These are phyloP conservation scores for Calliphora vomitoria DNA, from an alignment of 2,888 invertebrate genomes.

Conservation along the genomic window DNA sequence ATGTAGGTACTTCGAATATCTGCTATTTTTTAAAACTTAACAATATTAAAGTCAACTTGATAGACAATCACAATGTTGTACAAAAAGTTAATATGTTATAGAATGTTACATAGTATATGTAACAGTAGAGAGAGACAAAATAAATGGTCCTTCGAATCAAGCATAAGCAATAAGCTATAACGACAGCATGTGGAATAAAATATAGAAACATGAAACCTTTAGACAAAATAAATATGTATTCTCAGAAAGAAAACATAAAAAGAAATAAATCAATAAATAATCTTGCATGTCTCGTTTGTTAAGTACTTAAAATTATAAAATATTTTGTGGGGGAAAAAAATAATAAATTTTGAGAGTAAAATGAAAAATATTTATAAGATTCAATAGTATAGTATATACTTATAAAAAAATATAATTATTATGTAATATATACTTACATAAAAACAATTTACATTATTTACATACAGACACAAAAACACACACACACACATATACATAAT, in stretches of 20 bases:
- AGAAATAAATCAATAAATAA: constrained; percentile 18
- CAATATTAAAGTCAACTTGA: too few relatives aligned
- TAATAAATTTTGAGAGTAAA: neutral
- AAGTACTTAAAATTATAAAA: neutral
- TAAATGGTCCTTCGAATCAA: too few relatives aligned
- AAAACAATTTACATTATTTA: constrained; percentile 69
- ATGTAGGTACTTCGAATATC: too few relatives aligned
- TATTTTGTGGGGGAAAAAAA: constrained; percentile 20
- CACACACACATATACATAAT: neutral
- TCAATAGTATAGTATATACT: constrained; percentile 21
- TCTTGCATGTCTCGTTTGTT: constrained; percentile 50
- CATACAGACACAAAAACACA: constrained; percentile 23
- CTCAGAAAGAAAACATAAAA: neutral
- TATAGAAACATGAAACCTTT: constrained; percentile 47
- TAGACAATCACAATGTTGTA: too few relatives aligned
- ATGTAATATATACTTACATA: constrained; percentile 52
- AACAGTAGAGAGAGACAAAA: too few relatives aligned
- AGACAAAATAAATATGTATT: neutral
- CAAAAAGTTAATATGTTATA: too few relatives aligned
- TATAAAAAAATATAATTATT: constrained; percentile 56
- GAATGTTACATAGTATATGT: too few relatives aligned
- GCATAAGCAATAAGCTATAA: too few relatives aligned
- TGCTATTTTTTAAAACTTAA: too few relatives aligned
- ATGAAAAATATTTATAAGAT: neutral
- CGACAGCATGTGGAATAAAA: too few relatives aligned